Base-by-base conservation (phyloP, 2,797 vertebrate species). In the Antennarius maculatus region DNA sequence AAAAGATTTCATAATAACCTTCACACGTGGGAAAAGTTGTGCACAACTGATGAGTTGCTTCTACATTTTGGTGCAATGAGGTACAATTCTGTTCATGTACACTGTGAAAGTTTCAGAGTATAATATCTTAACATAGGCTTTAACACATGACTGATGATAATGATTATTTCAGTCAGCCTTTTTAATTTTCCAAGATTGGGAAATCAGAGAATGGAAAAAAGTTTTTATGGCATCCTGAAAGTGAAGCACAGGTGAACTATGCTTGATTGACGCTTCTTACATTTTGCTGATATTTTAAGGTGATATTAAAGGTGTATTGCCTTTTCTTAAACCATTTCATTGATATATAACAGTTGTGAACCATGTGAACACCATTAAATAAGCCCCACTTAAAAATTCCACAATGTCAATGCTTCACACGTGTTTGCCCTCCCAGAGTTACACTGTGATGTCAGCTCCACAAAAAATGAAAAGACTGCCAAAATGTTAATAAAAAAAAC, bases 131-230 rank as follows among this genome's bases (percentile, higher is more conserved):
- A 47, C 71, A 71, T 88, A 85, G 80, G 71, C 83, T 86, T 80
- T 84, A 76, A 75, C 85, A 75, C 87, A 82, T 81, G 61, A 70
- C 54, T 86, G 88, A 89, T 88, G 80, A 76, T 74, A 34, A 34
- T 34, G 31, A 5, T 34, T 2, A 34, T 34, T 34, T 54, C 14
- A 27, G 12, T 7, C 48, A 17, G 6, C 34, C 6, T 52, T 34
- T 53, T 39, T 31, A 2, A 64, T 41, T 37, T 28, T 42, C 16
- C 16, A 46, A 2, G 43, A 51, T 47, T 56, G 50, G 39, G 55
- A 2, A 29, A 51, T 57, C 14, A 54, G 54, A 60, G 27, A 55
- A 64, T 50, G 39, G 37, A 41, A 41, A 54, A 60, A 50, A 4
- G 61, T 51, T 17, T 42, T 61, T 7, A 31, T 8, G 48, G 31